Evolutionary conservation across 2,888 invertebrate genomes (phyloP), one percentile per base, ranked within the genome.

Genomic region (Macrophya annulata): DNA sequence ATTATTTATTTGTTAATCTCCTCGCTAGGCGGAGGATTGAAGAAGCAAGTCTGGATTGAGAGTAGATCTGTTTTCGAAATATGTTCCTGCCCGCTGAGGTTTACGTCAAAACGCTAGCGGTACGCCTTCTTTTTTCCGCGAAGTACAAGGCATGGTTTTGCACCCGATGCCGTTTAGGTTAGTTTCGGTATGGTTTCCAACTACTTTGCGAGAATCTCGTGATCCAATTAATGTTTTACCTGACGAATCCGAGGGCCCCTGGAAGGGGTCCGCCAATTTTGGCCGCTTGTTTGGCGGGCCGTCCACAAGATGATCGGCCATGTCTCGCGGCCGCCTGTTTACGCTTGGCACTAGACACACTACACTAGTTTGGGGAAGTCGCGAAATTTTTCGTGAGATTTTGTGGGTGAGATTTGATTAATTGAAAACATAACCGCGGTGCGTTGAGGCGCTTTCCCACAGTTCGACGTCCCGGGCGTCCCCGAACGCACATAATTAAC

Each of bases 251-350:
- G 97, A 96, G 91, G 97, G 96, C 93, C 96, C 96, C 95, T 97
- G 97, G 94, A 97, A 97, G 93, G 96, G 96, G 95, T 97, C 96
- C 93, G 95, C 94, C 95, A 98, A 96, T 95, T 98, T 98, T 94
- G 97, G 97, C 96, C 98, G 97, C 96, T 99, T 98, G 94, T 97
- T 98, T 94, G 98, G 98, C 96, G 98, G 98, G 95, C 98, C 98
- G 95, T 98, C 98, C 95, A 96, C 96, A 94, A 97, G 96, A 95
- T 97, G 97, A 96, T 98, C 98, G 95, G 98, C 98, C 98, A 98
- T 98, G 93, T 93, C 91, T 91, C 90, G 89, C 62, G 76, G 88
- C 89, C 88, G 89, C 88, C 88, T 87, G 87, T 87, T 87, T 87
- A 88, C 88, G 87, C 87, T 86, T 85, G 76, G 86, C 82, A 79